Base-by-base conservation (phyloP, 2,113 vertebrate genomes). In the Oophaga pumilio region DNA sequence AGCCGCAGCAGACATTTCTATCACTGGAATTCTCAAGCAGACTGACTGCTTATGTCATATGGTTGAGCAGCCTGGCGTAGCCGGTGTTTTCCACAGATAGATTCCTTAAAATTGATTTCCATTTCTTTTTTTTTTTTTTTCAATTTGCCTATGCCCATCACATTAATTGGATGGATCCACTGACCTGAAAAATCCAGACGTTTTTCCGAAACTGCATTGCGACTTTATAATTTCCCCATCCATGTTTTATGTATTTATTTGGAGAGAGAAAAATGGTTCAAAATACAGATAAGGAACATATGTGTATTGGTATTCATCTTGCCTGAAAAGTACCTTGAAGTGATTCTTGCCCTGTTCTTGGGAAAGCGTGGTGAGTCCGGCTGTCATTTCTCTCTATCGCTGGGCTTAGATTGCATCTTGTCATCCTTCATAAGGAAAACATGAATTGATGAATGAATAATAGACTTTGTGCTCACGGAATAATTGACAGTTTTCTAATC, bases 31-130 rank as follows among this genome's bases (percentile, higher is more conserved):
- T 14, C 85, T 81, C 59, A 62, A 52, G 28, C 56, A 87, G 77
- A 60, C 78, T 81, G 66, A 81, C 86, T 87, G 78, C 68, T 82
- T 50, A 52, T 87, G 86, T 87, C 86, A 62, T 24, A 87, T 87
- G 86, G 86, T 87, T 87, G 86, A 82, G 77, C 86, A 74, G 78
- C 64, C 68, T 82, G 86, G 74, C 86, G 53, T 74, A 62, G 33
- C 86, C 33, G 11, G 66, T 52, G 53, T 77, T 87, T 66, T 74
- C 78, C 78, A 62, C 66, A 82, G 56, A 87, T 87, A 62, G 78
- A 87, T 82, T 82, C 77, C 86, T 74, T 82, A 71, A 82, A 87
- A 82, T 82, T 87, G 77, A 87, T 87, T 87, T 76, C 68, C 78
- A 82, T 82, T 87, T 60, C 56, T 80, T 57, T 59, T 85, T 8